Evolutionary conservation across 2,797 vertebrate species (phyloP).

Genomic region (Cossypha caffra): DNA sequence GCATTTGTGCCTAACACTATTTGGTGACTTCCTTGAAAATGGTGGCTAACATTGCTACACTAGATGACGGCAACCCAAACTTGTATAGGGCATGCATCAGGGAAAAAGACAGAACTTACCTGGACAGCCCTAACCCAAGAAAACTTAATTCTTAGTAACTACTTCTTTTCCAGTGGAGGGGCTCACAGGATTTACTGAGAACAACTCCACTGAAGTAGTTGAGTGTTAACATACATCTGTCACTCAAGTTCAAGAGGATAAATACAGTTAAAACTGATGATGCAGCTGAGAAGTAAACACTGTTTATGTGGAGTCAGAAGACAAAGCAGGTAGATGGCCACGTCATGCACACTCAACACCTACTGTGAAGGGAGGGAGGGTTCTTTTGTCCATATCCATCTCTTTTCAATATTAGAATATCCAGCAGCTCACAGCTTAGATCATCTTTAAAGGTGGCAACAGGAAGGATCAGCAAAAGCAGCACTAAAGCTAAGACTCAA

Average conservation of each 20-base stretch:
- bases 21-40: neutral
- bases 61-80: neutral
- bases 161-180: neutral
- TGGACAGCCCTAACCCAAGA: neutral
- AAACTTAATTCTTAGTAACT: neutral
- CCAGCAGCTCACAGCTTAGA: neutral
- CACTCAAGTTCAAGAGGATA: neutral
- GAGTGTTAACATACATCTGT: neutral
- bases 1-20: neutral
- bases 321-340: neutral
- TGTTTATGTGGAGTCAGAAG: neutral
- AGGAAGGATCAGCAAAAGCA: constrained; percentile 11
- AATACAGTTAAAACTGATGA: neutral
- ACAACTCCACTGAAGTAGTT: neutral
- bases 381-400: neutral
- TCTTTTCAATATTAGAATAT: neutral
- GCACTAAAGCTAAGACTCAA: neutral
- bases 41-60: neutral
- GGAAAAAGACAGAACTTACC: neutral
- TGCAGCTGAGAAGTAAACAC: neutral
- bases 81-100: neutral
- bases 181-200: neutral
- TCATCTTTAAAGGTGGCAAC: neutral
- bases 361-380: neutral
- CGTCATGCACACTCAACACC: neutral